phyloP scores from a whole-genome alignment of 2,888 invertebrate species.

The Erebia epiphron region DNA sequence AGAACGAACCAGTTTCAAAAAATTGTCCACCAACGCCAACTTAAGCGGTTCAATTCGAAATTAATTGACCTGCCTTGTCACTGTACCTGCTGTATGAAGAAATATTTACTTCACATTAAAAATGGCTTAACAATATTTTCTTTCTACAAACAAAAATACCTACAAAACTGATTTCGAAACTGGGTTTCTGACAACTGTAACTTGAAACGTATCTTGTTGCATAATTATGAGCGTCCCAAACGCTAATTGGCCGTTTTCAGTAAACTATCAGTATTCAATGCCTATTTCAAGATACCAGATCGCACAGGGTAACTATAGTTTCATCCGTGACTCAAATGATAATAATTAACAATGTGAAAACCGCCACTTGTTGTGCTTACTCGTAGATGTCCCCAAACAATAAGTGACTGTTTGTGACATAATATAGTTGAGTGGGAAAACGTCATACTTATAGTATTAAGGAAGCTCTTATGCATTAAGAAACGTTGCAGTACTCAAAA shows the following conservation, averaged over 20 bases:
- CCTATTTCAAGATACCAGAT: no score
- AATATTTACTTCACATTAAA: not conserved
- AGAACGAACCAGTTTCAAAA: slow-evolving; percentile 38
- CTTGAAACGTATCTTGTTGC: not conserved
- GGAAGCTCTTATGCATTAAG: not conserved
- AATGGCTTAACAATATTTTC: not conserved
- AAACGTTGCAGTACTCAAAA: not conserved
- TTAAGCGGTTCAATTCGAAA: slow-evolving; percentile 12
- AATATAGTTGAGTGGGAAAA: not conserved
- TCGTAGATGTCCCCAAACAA: no score
- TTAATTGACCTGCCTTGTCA: slow-evolving; percentile 17
- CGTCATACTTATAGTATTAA: not conserved
- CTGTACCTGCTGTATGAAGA: not conserved
- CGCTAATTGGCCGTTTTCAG: not conserved
- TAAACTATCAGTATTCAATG: no score
- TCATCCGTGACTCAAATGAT: no score
- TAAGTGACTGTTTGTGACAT: not conserved
- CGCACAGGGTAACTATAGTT: no score
- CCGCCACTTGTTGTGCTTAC: no score
- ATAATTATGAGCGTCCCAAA: not conserved
- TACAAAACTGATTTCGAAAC: slow-evolving; percentile 13
- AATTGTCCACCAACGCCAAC: slow-evolving; percentile 15
- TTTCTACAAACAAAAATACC: not conserved
- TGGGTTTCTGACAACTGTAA: slow-evolving; percentile 6
- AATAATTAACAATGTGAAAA: no score